Percentiles rank a stretch among this genome's conserved stretches.
Evolutionary conservation across 2,888 invertebrate species (phyloP).

Genomic region (Aleiodes testaceus): DNA sequence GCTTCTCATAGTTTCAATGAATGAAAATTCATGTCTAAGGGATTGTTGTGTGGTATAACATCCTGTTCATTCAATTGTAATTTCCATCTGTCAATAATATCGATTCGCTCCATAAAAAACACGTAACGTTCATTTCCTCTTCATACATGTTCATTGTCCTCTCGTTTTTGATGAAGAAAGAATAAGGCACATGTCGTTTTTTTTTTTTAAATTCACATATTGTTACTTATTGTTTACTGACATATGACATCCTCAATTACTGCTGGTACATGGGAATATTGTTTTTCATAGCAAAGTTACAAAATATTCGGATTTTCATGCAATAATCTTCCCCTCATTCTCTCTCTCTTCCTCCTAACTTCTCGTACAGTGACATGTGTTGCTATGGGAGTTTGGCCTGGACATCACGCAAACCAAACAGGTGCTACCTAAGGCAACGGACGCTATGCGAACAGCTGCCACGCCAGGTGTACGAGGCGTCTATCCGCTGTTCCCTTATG

Average conservation of each 20-base stretch:
- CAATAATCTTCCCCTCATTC: not conserved
- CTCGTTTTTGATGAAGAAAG: not conserved
- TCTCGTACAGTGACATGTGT: slow-evolving; percentile 60
- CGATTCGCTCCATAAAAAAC: slow-evolving; percentile 24
- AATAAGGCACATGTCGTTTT: slow-evolving; percentile 28
- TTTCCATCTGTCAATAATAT: slow-evolving; percentile 37
- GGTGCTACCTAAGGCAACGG: slow-evolving; percentile 69
- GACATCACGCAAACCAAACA: slow-evolving; percentile 66
- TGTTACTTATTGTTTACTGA: slow-evolving; percentile 31
- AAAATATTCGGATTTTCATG: too few relatives aligned
- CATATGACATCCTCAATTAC: slow-evolving; percentile 44
- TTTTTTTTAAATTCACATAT: slow-evolving; percentile 25
- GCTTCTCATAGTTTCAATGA: too few relatives aligned
- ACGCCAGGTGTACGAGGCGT: slow-evolving; percentile 65
- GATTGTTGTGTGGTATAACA: slow-evolving; percentile 19
- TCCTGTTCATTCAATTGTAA: slow-evolving; percentile 24
- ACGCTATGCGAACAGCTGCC: slow-evolving; percentile 67
- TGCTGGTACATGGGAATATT: slow-evolving; percentile 30
- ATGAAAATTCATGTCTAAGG: not conserved
- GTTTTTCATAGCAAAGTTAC: not conserved
- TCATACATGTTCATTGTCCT: slow-evolving; percentile 20
- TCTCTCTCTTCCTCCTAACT: slow-evolving; percentile 34
- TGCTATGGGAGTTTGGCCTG: slow-evolving; percentile 63
- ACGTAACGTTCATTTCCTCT: slow-evolving; percentile 9
- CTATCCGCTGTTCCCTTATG: slow-evolving; percentile 33